phyloP scores from a whole-genome alignment of 2,797 vertebrate species.

The Esox lucius region DNA sequence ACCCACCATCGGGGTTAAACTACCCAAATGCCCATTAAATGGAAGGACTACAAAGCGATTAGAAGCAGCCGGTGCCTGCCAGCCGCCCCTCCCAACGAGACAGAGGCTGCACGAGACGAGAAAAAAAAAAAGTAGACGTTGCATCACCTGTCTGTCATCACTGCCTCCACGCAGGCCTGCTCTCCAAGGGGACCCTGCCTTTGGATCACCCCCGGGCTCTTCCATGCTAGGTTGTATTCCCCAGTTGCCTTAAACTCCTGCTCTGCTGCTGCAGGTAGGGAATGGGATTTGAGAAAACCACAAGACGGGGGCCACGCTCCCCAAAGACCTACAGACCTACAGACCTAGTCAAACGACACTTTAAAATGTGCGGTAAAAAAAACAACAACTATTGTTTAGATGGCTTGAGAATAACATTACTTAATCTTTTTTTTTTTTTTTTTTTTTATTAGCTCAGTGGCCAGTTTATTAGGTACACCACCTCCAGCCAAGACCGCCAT shows the following conservation, averaged over 20 bases:
- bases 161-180: background rate
- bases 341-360: background rate
- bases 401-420: background rate
- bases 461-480: no score
- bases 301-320: background rate
- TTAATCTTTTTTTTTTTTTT: no score
- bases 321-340: background rate
- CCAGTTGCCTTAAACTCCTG: slow-evolving; percentile 2
- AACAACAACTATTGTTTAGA: background rate
- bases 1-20: background rate
- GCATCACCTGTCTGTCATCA: background rate
- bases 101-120: background rate
- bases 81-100: background rate
- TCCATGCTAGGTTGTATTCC: slow-evolving; percentile 14
- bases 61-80: background rate
- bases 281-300: slow-evolving; percentile 5
- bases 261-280: slow-evolving; percentile 14
- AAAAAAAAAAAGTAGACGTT: background rate
- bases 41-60: background rate
- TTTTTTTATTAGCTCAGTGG: no score
- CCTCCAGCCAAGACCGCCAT: no score
- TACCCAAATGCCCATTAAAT: background rate
- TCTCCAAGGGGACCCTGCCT: background rate
- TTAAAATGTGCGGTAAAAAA: background rate
- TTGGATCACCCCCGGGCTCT: slow-evolving; percentile 3